Evolutionary conservation across 1,140 invertebrate species (phyloP).

Genomic region (Solen grandis): DNA sequence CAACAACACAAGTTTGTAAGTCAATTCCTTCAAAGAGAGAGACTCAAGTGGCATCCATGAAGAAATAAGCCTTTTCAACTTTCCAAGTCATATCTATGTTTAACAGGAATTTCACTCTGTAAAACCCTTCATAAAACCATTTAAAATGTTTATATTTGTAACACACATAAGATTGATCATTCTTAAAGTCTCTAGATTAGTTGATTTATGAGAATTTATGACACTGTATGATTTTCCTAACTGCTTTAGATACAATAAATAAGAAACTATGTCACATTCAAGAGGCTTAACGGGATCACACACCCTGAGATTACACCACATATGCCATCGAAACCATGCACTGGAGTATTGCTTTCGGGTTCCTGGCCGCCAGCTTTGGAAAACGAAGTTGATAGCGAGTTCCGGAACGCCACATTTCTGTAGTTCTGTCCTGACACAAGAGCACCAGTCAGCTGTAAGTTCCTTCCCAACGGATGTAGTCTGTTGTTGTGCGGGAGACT

Average conservation of each 20-base stretch:
- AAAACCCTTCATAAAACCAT: conserved; percentile 9
- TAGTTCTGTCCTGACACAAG: not conserved
- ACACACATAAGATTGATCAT: not conserved
- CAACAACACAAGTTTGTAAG: not conserved
- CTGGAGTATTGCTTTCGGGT: conserved; percentile 16
- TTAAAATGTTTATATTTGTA: conserved; percentile 1
- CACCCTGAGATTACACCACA: conserved; percentile 12
- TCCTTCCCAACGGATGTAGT: conserved; percentile 8
- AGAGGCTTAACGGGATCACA: conserved; percentile 10
- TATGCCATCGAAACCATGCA: conserved; percentile 23
- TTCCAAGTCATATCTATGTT: conserved; percentile 11
- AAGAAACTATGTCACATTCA: conserved; percentile 28
- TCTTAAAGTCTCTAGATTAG: conserved; percentile 21
- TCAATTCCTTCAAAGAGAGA: not conserved
- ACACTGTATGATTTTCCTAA: conserved; percentile 20
- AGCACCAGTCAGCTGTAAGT: not conserved
- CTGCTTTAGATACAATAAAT: conserved; percentile 9
- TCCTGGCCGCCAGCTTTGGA: conserved; percentile 5
- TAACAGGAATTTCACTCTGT: too few species aligned
- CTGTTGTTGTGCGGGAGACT: not conserved
- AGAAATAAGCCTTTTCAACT: not conserved
- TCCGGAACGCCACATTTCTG: conserved; percentile 15
- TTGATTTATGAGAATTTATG: conserved; percentile 16
- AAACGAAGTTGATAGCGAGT: conserved; percentile 8
- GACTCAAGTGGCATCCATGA: not conserved